phyloP scores from a whole-genome alignment of 2,797 vertebrate genomes.

The Percopsis omiscomaycus region DNA sequence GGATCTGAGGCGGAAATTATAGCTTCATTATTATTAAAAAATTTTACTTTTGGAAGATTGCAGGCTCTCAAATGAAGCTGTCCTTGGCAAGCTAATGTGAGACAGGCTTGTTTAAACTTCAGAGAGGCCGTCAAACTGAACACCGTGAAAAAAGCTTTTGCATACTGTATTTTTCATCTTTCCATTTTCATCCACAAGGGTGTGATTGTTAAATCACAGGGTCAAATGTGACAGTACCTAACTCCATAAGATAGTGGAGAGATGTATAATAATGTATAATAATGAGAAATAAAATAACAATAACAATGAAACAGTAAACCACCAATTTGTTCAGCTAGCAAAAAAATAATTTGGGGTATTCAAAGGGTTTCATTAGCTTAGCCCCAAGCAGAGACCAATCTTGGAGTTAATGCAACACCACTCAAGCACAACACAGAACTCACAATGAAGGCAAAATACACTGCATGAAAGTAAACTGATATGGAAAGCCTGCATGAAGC shows the following conservation, averaged over 20 bases:
- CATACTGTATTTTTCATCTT: too few species aligned
- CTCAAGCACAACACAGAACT: too few species aligned
- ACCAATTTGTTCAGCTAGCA: conserved; percentile 4
- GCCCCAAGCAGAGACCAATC: conserved; percentile 3
- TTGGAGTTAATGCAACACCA: not conserved
- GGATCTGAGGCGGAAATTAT: conserved; percentile 9
- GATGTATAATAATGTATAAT: too few species aligned
- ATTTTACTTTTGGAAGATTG: conserved; percentile 15
- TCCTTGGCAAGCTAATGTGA: conserved; percentile 21
- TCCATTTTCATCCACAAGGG: not conserved
- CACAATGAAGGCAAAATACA: not conserved
- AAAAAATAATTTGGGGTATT: not conserved
- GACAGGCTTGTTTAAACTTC: conserved; percentile 20
- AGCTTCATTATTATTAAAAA: not conserved
- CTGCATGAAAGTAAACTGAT: too few species aligned
- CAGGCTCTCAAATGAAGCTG: conserved; percentile 23
- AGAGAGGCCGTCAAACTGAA: not conserved
- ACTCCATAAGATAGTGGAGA: too few species aligned
- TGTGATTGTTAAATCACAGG: not conserved
- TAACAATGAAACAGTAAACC: too few species aligned
- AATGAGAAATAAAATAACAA: too few species aligned
- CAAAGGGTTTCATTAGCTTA: conserved; percentile 8
- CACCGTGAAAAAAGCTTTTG: too few species aligned
- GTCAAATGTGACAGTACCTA: too few species aligned
- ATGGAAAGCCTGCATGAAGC: too few species aligned